phyloP scores from a whole-genome alignment of 1,140 invertebrate species.

The Dolichoris vasculosae region DNA sequence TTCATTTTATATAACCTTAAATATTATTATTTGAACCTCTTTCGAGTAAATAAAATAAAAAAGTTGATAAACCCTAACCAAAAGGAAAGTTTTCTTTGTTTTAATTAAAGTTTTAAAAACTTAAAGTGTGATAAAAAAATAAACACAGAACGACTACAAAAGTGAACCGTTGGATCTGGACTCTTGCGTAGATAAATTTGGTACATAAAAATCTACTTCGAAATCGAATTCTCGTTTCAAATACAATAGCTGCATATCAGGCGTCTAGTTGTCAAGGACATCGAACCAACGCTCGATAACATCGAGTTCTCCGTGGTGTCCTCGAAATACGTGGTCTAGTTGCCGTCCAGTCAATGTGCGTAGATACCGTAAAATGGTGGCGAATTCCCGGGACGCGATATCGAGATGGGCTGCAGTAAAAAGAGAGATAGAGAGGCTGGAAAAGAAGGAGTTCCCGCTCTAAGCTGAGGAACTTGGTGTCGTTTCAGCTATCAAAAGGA shows the following conservation, averaged over 20 bases:
- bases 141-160: neutral
- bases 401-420: neutral
- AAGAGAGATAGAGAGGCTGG: neutral
- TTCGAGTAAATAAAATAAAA: no score
- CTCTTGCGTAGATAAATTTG: neutral
- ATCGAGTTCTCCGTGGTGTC: constrained; percentile 53
- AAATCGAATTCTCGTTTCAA: neutral
- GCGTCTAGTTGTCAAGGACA: neutral
- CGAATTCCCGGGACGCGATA: neutral
- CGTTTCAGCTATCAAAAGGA: constrained; percentile 15
- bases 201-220: neutral
- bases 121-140: neutral
- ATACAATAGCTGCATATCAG: neutral
- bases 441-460: neutral
- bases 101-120: neutral
- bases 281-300: constrained; percentile 64
- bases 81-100: no score
- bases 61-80: no score
- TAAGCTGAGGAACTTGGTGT: neutral
- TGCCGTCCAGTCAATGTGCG: neutral
- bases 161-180: neutral
- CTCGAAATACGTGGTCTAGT: neutral
- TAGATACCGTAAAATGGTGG: neutral
- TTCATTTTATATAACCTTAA: no score
- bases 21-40: no score